These are phyloP conservation scores for Pantala flavescens DNA, from an alignment of 1,140 invertebrate genomes.

Conservation along the genomic window DNA sequence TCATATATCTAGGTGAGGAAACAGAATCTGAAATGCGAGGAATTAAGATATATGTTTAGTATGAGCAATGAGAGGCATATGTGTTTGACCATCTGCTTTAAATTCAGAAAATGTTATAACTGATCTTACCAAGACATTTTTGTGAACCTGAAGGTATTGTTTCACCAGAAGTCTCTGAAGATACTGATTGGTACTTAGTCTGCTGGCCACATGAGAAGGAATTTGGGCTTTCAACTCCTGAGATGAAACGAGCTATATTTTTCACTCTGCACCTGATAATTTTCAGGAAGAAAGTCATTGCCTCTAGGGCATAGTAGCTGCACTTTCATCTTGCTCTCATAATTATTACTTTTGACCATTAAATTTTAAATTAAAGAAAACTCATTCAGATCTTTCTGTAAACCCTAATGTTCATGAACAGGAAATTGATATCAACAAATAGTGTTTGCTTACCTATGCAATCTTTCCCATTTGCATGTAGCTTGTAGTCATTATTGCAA, in stretches of 20 bases:
- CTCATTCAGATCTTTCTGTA: neutral
- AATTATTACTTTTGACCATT: neutral
- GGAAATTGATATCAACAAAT: neutral
- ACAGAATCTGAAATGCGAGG: neutral
- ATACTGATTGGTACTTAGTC: neutral
- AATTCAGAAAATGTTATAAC: too few species aligned
- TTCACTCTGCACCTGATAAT: conserved; percentile 1
- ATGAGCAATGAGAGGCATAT: too few species aligned
- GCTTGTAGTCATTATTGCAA: conserved; percentile 23
- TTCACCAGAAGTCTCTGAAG: neutral
- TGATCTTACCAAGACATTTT: neutral
- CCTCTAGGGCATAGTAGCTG: neutral
- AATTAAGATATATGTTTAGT: too few species aligned
- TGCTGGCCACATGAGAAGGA: neutral
- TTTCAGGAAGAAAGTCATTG: conserved; percentile 2
- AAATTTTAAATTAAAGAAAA: neutral
- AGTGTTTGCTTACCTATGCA: conserved; percentile 11
- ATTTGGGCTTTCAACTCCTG: conserved; percentile 1
- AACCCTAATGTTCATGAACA: neutral
- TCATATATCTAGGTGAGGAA: neutral
- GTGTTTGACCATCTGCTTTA: too few species aligned
- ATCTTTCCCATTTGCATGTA: conserved; percentile 12
- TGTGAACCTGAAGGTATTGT: neutral
- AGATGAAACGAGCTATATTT: conserved; percentile 5
- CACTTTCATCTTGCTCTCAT: neutral